Conservation (phyloP, 2,797 vertebrate genomes). For the Pseudochirops cupreus region DNA sequence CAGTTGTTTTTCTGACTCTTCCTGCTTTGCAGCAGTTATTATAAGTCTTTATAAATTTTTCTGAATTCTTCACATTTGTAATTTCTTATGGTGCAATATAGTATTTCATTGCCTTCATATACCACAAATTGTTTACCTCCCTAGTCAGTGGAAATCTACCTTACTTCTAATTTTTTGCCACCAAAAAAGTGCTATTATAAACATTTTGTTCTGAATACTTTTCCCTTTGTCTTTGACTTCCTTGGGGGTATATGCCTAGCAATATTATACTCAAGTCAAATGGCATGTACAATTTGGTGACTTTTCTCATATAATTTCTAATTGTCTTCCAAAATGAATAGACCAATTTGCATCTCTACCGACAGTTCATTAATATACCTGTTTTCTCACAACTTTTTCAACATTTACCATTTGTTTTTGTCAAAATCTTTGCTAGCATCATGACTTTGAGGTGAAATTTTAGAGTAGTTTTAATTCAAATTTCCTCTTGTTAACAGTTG, state of each 20-base stretch:
- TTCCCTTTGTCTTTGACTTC: background rate
- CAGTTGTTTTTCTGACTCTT: background rate
- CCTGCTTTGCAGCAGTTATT: background rate
- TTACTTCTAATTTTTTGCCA: background rate
- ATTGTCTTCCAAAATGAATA: background rate
- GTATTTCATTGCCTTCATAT: background rate
- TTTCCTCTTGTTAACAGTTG: background rate
- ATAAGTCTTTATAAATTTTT: background rate
- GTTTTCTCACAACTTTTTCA: background rate
- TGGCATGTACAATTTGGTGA: background rate
- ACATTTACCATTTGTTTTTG: background rate
- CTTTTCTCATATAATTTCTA: background rate
- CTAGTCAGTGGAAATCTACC: background rate
- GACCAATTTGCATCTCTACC: background rate
- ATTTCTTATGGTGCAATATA: background rate
- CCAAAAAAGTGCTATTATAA: background rate
- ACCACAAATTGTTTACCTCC: background rate
- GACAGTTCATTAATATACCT: background rate
- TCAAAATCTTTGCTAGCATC: background rate
- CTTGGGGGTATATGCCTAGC: background rate
- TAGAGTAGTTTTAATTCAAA: background rate
- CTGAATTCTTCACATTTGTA: background rate
- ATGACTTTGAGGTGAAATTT: background rate
- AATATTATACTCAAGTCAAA: background rate
- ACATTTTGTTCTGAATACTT: background rate